Percentiles rank a stretch among this genome's conserved stretches.
These are phyloP conservation scores for Tupaia chinensis DNA, from an alignment of 2,113 vertebrate species.

Conservation along the genomic window DNA sequence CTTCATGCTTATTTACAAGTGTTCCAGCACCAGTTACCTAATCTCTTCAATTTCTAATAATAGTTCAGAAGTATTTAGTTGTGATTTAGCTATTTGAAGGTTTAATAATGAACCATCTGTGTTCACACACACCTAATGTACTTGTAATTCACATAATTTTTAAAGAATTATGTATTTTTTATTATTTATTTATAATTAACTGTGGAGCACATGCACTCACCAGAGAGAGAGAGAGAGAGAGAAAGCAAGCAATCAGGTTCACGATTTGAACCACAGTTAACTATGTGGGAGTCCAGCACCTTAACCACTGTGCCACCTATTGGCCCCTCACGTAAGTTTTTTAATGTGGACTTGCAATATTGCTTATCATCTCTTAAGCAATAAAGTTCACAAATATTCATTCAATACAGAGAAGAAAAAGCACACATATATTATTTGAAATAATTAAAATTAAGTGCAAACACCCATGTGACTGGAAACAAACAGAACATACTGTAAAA, in stretches of 20 bases:
- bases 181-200: too few species aligned
- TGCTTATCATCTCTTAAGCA: background rate
- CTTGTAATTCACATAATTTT: background rate
- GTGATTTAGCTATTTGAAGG: background rate
- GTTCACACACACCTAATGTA: background rate
- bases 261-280: too few species aligned
- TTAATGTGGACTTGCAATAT: slow-evolving; percentile 19
- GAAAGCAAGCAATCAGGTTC: too few species aligned
- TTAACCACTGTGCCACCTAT: too few species aligned
- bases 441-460: background rate
- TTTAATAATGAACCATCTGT: background rate
- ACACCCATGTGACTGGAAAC: background rate
- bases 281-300: too few species aligned
- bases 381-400: background rate
- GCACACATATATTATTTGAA: too few species aligned
- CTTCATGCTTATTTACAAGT: slow-evolving; percentile 1
- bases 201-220: too few species aligned
- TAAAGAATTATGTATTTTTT: too few species aligned
- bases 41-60: background rate
- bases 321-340: background rate
- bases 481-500: background rate
- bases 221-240: too few species aligned
- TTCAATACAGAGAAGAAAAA: background rate
- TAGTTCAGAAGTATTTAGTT: background rate
- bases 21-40: background rate